Evolutionary conservation across 1,140 invertebrate species (phyloP).

Genomic region (Spodoptera litura): DNA sequence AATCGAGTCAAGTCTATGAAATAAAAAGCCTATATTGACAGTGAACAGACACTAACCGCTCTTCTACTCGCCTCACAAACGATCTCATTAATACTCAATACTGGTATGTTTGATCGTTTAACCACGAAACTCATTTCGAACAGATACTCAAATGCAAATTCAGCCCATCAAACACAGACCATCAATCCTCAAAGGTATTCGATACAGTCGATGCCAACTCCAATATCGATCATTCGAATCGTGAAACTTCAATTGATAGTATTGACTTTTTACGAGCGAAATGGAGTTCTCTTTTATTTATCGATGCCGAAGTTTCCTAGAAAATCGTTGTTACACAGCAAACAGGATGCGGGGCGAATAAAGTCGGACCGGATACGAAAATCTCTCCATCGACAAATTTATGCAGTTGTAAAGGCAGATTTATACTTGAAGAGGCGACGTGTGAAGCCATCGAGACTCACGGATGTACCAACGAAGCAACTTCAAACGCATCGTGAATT

Average conservation of each 20-base stretch:
- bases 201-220: slow-evolving; percentile 17
- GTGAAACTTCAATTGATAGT: slow-evolving; percentile 41
- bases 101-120: neutral
- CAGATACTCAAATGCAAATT: slow-evolving; percentile 26
- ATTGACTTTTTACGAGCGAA: slow-evolving; percentile 44
- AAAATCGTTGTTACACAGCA: slow-evolving; percentile 63
- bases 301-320: slow-evolving; percentile 66
- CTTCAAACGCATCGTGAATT: slow-evolving; percentile 33
- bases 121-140: slow-evolving; percentile 20
- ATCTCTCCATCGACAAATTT: slow-evolving; percentile 83
- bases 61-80: neutral
- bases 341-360: slow-evolving; percentile 73
- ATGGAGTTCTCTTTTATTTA: slow-evolving; percentile 59
- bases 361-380: slow-evolving; percentile 74
- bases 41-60: neutral
- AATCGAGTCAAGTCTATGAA: too few relatives aligned
- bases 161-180: slow-evolving; percentile 18
- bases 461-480: slow-evolving; percentile 7
- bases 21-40: neutral
- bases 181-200: slow-evolving; percentile 36
- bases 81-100: slow-evolving; percentile 21
- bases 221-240: slow-evolving; percentile 41
- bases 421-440: slow-evolving; percentile 74
- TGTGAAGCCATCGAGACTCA: slow-evolving; percentile 61
- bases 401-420: slow-evolving; percentile 80